Evolutionary conservation across 2,113 vertebrate species (phyloP).

Genomic region (Polypterus bichir): DNA sequence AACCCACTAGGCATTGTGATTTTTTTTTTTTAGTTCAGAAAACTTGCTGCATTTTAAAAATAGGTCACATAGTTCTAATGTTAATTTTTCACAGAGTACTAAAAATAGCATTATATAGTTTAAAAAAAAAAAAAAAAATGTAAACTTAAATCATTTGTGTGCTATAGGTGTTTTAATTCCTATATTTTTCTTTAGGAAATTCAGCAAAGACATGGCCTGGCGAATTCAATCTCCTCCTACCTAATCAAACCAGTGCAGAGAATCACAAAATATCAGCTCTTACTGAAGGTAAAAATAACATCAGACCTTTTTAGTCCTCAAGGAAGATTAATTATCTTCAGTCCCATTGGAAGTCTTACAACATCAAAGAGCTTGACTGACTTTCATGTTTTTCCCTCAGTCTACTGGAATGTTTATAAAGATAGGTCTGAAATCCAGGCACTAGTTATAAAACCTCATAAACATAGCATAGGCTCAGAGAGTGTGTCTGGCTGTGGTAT

Average conservation of each 20-base stretch:
- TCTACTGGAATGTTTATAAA: neutral
- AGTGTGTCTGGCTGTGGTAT: too few species aligned
- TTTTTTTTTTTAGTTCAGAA: too few species aligned
- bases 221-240: constrained; percentile 95
- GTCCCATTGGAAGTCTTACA: constrained; percentile 1
- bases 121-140: too few species aligned
- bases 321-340: constrained; percentile 8
- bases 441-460: neutral
- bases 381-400: neutral
- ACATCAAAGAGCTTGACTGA: constrained; percentile 10
- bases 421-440: neutral
- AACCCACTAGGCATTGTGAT: too few species aligned
- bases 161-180: too few species aligned
- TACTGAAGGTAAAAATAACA: constrained; percentile 69
- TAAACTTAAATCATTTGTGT: too few species aligned
- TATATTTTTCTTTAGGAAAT: constrained; percentile 65
- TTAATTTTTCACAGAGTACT: too few species aligned
- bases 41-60: too few species aligned
- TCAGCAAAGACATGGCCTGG: constrained; percentile 82
- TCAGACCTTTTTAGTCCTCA: neutral
- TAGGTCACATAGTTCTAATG: too few species aligned
- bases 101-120: too few species aligned
- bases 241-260: constrained; percentile 97
- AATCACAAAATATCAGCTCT: constrained; percentile 95
- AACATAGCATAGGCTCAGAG: neutral